Conservation (phyloP, 2,113 vertebrate species). For the Dissostichus mawsoni region DNA sequence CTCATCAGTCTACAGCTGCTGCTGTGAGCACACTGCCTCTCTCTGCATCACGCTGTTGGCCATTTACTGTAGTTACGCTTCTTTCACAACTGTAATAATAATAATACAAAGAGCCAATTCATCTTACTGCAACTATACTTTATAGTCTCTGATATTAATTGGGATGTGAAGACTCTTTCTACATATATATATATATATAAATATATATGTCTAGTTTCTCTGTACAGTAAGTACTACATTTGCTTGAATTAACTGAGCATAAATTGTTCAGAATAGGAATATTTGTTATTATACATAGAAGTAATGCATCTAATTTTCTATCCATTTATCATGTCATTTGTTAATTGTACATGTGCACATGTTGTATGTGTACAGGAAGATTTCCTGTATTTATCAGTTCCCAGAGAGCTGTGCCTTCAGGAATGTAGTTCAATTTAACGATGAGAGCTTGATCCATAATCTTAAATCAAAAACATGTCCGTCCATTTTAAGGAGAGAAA, state of each 20-base stretch:
- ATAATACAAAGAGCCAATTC: slow-evolving; percentile 1
- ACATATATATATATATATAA: too few species aligned
- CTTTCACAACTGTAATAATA: slow-evolving; percentile 12
- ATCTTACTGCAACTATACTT: slow-evolving; percentile 9
- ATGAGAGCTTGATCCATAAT: slow-evolving; percentile 28
- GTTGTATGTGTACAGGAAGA: slow-evolving; percentile 1
- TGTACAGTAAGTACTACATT: background rate
- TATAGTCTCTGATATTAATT: background rate
- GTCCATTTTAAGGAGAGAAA: slow-evolving; percentile 23
- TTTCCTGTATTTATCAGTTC: slow-evolving; percentile 35
- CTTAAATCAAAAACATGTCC: slow-evolving; percentile 10
- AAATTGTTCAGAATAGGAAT: background rate
- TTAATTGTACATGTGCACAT: background rate
- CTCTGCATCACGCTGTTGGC: slow-evolving; percentile 21
- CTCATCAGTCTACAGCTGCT: slow-evolving; percentile 54
- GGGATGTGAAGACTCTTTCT: background rate
- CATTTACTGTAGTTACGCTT: slow-evolving; percentile 22
- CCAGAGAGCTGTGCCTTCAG: slow-evolving; percentile 8
- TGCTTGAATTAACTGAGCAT: background rate
- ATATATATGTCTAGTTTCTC: background rate
- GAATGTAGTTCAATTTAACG: slow-evolving; percentile 39
- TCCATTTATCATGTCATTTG: background rate
- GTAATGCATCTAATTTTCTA: background rate
- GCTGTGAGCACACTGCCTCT: slow-evolving; percentile 14
- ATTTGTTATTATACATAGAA: slow-evolving; percentile 1